Base-by-base conservation (phyloP, 2,888 invertebrate genomes). In the Drosophila crucigera region DNA sequence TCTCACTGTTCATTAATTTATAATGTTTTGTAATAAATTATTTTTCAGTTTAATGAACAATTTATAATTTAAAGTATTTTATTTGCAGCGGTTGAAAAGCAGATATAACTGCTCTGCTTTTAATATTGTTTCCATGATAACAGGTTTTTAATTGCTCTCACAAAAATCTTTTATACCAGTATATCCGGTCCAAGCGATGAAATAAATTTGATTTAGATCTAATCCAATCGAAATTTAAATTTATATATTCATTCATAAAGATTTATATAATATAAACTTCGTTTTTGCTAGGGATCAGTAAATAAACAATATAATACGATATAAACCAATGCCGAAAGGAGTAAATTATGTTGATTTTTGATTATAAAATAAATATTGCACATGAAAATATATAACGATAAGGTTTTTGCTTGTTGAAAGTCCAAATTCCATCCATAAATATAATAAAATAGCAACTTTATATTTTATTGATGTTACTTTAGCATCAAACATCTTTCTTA, bases 21-120 rank as follows among this genome's bases (percentile, higher is more conserved):
- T 87, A 86, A 83, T 76, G 68, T 86, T 87, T 87, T 86, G 70
- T 87, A 89, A 89, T 89, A 89, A 78, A 89, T 82, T 84, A 82
- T 85, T 89, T 70, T 80, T 84, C 81, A 89, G 76, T 33, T 76
- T 77, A 64, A 60, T 52, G 37, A 7, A 60, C 39, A 54, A 41
- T 49, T 76, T 66, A 16, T 30, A 35, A 41, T 55, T 59, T 25
- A 19, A 22, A 22, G 19, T n/a, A n/a, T 28, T 52, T 68, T 3
- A 33, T 33, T 30, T 30, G 9, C 6, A 37, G 16, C 4, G 5
- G 4, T 16, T 22, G 22, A 22, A 47, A 33, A 16, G 0, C 4
- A 19, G 5, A 50, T 19, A 25, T 25, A 9, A 25, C 16, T 9
- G 4, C 4, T 22, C 22, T 22, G 22, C 10, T 37, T 37, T 6